Percentiles rank a stretch among this genome's conserved stretches.
Conservation (phyloP, 2,113 vertebrate species). For the Emydocephalus ijimae region DNA sequence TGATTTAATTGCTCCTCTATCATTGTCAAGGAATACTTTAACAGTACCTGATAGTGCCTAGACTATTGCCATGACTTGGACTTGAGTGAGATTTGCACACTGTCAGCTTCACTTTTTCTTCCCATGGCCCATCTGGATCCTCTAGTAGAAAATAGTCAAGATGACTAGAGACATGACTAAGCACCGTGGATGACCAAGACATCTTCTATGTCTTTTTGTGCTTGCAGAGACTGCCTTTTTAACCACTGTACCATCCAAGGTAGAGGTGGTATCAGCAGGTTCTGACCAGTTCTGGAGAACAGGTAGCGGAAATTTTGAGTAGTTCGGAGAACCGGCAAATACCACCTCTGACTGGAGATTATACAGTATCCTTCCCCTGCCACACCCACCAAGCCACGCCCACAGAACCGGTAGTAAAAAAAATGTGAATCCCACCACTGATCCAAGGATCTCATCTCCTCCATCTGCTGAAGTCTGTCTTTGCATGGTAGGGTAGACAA, state of each 20-base stretch:
- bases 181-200: background rate
- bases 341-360: too few relatives aligned
- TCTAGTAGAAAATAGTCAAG: background rate
- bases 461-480: background rate
- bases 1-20: background rate
- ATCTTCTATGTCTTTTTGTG: background rate
- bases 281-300: too few relatives aligned
- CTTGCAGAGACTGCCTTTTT: background rate
- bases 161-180: background rate
- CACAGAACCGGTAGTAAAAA: too few relatives aligned
- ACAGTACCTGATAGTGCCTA: background rate
- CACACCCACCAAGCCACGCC: too few relatives aligned
- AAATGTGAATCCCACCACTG: too few relatives aligned
- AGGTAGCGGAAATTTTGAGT: too few relatives aligned
- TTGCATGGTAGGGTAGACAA: background rate
- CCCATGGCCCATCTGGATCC: background rate
- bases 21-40: background rate
- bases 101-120: background rate
- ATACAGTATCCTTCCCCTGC: too few relatives aligned
- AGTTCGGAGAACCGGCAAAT: too few relatives aligned
- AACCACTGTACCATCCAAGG: background rate
- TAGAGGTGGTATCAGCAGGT: too few relatives aligned
- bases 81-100: background rate
- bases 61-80: background rate
- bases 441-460: background rate